Evolutionary conservation across 2,113 vertebrate species (phyloP), one percentile per base, ranked within the genome.

Genomic region (Cyrtonyx montezumae): DNA sequence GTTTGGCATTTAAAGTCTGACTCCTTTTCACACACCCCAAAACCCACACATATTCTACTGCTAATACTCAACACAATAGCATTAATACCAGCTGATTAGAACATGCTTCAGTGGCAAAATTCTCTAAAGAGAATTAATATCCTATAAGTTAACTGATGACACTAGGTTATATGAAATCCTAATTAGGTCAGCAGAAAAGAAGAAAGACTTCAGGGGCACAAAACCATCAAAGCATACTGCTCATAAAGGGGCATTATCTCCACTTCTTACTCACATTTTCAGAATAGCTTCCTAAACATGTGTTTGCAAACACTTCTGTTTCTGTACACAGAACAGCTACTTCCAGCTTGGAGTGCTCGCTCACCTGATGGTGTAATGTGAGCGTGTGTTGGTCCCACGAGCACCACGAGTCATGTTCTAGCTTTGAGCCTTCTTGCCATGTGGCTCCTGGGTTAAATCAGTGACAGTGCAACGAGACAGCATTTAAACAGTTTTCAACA

Each of bases 51-150:
- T 96, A 97, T 98, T 98, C 97, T 97, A 37, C 94, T 93, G 91
- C 97, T 98, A 99, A 98, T 98, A 92, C 98, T 96, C 96, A 81
- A 85, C 95, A 98, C 98, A 98, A 98, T 92, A 91, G 97, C 49
- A 86, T 95, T 98, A 98, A 98, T 98, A 97, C 98, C 69, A 22
- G 94, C 96, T 94, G 97, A 98, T 98, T 98, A 98, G 65, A 88
- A 97, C 97, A 95, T 97, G 98, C 98, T 98, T 97, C 97, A 98
- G 84, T 97, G 97, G 98, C 97, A 97, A 94, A 98, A 98, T 98
- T 94, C 94, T 88, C 91, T 67, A 91, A 91, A 96, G 84, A 78
- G 89, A 91, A 90, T 94, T 81, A 91, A 79, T 71, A 90, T 92
- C 84, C 91, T 95, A 51, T 92, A 96, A 91, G 82, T 91, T 94